Base-by-base conservation (phyloP, 2,888 invertebrate species). In the Zonitis immaculata region DNA sequence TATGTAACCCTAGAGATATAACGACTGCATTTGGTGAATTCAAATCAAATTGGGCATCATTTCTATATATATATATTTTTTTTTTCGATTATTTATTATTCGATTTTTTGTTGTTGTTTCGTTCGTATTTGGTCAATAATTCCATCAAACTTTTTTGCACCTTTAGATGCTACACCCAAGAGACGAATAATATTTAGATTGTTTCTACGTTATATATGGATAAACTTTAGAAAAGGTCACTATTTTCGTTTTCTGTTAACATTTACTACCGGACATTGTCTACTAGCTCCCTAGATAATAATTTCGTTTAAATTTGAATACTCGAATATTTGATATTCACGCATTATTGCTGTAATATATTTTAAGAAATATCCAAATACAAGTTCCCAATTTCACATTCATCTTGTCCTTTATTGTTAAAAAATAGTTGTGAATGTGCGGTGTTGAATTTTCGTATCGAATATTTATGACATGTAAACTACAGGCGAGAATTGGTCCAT, bases 401-500 rank as follows among this genome's bases (percentile, higher is more conserved):
- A n/a, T n/a, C n/a, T n/a, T n/a, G n/a, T n/a, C n/a, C n/a, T n/a
- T n/a, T n/a, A n/a, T n/a, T n/a, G n/a, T n/a, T n/a, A n/a, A n/a
- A n/a, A n/a, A n/a, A n/a, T n/a, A n/a, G n/a, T n/a, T n/a, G n/a
- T n/a, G n/a, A n/a, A n/a, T n/a, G 47, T 16, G 16, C 50, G 27
- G 47, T 49, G 55, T 51, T 51, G 46, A 51, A 42, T 44, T 45
- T 49, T 48, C 44, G 42, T 30, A 56, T 56, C 52, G 56, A 56
- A 56, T 56, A 56, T 56, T 56, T 67, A 72, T 71, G 68, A 68
- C 69, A 72, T 71, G 70, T 67, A 70, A 70, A 70, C 69, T 66
- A 61, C 67, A 56, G 48, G 63, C 56, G 62, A 65, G 65, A 70
- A 69, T 69, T 66, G 70, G 65, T 63, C 61, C 57, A 66, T 71